Evolutionary conservation across 2,113 vertebrate species (phyloP).

Genomic region (Sphaerodactylus townsendi): DNA sequence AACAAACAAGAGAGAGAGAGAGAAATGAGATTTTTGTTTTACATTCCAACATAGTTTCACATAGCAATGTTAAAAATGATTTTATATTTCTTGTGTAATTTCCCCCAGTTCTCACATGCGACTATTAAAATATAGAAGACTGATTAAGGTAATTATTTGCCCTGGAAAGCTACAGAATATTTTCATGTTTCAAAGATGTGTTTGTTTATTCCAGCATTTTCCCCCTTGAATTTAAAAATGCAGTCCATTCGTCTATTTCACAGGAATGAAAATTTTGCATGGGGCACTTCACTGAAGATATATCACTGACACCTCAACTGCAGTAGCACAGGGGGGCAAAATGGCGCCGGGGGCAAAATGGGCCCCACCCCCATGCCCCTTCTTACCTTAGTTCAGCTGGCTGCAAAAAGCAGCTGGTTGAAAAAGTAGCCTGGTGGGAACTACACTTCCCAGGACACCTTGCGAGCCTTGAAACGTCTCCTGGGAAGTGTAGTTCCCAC

Average conservation of each 20-base stretch:
- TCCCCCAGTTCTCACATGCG: not conserved
- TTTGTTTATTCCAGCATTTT: slow-evolving; percentile 36
- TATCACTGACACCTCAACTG: not conserved
- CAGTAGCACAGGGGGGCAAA: too few species aligned
- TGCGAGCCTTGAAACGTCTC: too few species aligned
- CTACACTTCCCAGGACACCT: too few species aligned
- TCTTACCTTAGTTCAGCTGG: too few species aligned
- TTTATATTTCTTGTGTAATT: slow-evolving; percentile 4
- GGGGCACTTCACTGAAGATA: slow-evolving; percentile 20
- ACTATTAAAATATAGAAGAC: slow-evolving; percentile 30
- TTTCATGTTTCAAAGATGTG: slow-evolving; percentile 49
- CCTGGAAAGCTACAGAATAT: slow-evolving; percentile 24
- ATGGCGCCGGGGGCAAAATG: too few species aligned
- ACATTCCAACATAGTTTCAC: slow-evolving; percentile 7
- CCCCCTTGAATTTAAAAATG: not conserved
- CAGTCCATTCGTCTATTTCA: not conserved
- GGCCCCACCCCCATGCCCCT: too few species aligned
- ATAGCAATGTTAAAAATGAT: slow-evolving; percentile 19
- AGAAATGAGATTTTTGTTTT: slow-evolving; percentile 39
- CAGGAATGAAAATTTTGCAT: slow-evolving; percentile 43
- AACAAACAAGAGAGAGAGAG: fast-evolving
- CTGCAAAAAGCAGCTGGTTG: too few species aligned
- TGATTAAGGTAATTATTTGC: slow-evolving; percentile 20
- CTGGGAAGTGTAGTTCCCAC: too few species aligned
- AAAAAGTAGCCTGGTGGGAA: too few species aligned